Conservation (phyloP, 2,797 vertebrate species). For the Propithecus perrieri region DNA sequence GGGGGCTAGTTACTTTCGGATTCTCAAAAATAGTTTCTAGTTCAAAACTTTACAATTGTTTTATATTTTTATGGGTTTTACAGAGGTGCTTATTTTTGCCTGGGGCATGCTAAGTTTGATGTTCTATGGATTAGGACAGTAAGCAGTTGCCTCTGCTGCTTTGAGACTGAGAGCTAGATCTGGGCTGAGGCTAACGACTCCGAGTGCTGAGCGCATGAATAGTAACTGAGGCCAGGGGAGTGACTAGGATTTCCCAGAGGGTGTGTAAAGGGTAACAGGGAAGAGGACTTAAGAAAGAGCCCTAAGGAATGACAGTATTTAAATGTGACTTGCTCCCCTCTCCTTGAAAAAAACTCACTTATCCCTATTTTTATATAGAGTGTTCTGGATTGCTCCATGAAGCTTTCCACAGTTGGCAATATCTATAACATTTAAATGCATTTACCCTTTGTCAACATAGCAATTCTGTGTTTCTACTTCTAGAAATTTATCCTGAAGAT, state of each 20-base stretch:
- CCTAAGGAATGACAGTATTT: neutral
- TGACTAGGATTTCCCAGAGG: neutral
- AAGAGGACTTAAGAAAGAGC: neutral
- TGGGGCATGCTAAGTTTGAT: neutral
- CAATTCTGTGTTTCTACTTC: neutral
- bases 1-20: neutral
- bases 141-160: neutral
- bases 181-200: neutral
- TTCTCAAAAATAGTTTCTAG: slow-evolving; percentile 19
- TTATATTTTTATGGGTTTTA: neutral
- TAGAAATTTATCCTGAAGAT: neutral
- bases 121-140: neutral
- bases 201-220: neutral
- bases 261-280: neutral
- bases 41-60: slow-evolving; percentile 40
- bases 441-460: neutral
- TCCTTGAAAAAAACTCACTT: neutral
- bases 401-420: neutral
- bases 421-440: neutral
- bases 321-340: neutral
- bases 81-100: neutral
- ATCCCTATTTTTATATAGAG: neutral
- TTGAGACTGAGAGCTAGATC: neutral
- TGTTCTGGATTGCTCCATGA: neutral
- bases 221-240: neutral